Evolutionary conservation across 2,113 vertebrate species (phyloP), one percentile per base, ranked within the genome.

Genomic region (Gallinago paraguaiae): DNA sequence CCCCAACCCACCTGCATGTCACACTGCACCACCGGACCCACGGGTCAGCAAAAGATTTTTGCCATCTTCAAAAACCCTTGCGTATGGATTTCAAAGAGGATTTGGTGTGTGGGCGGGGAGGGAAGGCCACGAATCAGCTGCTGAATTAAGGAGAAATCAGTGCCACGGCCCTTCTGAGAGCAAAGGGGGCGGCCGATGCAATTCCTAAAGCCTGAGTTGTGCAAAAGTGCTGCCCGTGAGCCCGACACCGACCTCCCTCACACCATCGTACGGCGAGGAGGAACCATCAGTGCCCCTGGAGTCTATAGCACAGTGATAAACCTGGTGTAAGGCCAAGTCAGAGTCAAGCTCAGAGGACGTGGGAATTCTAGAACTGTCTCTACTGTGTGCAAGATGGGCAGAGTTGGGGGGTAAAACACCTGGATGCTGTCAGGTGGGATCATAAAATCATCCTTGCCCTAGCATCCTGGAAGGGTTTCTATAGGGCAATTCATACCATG

Each of bases 401-500:
- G 22, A 31, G 69, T 75, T 3, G 39, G 39, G 12, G 41, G 82
- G 61, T n/a, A 4, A 50, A 95, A 57, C 5, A 5, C 68, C 88
- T 39, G 68, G 46, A 8, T 48, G 68, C 84, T 78, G 48, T 39
- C 75, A 11, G 25, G 60, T 2, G 11, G 61, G 91, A 96, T 97
- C 98, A 98, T 80, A 80, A 92, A 92, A 76, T 74, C 96, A 96
- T 99, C 99, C 92, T 97, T 71, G 83, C 97, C 97, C 98, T 97
- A 98, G 98, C 96, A 63, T 97, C 98, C 98, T 59, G 35, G 28
- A 68, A 95, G 95, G 96, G 95, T 99, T 98, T 98, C 85, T 94
- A 96, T 98, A 92, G 96, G 97, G 95, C 96, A 96, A 98, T 88
- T 99, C 99, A 99, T 98, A n/a, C 71, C 78, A 95, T 98, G 98